Evolutionary conservation across 2,113 vertebrate genomes (phyloP).

Genomic region (Pithys albifrons): DNA sequence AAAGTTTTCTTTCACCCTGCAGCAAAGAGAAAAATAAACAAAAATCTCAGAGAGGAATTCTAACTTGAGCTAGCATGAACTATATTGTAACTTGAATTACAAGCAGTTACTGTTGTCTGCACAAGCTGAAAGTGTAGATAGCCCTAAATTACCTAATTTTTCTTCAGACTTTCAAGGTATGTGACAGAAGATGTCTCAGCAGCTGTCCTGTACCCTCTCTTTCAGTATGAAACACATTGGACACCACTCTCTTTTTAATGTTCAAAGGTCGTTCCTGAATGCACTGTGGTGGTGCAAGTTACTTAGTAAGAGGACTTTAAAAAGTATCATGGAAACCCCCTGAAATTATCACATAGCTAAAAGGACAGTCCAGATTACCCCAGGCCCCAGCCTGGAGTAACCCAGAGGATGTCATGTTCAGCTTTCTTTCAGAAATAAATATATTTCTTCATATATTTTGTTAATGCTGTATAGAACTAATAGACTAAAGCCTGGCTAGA

Average conservation of each 20-base stretch:
- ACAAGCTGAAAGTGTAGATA: background rate
- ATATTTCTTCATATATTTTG: background rate
- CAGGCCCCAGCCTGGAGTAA: background rate
- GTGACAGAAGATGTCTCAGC: background rate
- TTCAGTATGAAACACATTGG: background rate
- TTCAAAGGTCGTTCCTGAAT: background rate
- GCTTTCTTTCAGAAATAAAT: background rate
- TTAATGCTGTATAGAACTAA: background rate
- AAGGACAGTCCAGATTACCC: background rate
- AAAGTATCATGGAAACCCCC: rapidly evolving
- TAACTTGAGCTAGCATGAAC: background rate
- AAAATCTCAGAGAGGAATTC: background rate
- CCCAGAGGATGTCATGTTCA: background rate
- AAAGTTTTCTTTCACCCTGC: background rate
- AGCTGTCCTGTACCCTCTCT: background rate
- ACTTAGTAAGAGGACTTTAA: background rate
- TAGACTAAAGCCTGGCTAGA: background rate
- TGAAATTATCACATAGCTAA: background rate
- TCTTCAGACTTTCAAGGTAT: background rate
- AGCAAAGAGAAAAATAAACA: background rate
- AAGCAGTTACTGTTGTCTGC: background rate
- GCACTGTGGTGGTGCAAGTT: background rate
- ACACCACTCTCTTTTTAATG: background rate
- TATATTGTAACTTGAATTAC: background rate
- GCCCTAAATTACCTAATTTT: background rate